Conservation (phyloP, 2,888 invertebrate genomes). For the Colostygia pectinataria region DNA sequence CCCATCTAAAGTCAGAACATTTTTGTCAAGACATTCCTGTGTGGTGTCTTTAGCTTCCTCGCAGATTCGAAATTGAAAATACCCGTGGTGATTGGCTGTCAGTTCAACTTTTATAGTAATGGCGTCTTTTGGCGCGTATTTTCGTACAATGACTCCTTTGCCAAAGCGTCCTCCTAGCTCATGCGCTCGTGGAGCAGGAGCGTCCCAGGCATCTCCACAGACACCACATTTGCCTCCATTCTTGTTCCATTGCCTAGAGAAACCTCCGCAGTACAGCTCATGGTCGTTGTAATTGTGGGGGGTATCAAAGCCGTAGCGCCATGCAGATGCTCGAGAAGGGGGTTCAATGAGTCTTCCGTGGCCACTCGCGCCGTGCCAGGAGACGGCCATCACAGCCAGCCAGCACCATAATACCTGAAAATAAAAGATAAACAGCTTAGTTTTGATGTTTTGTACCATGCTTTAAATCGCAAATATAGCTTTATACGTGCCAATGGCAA, state of each 20-base stretch:
- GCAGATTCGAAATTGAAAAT: constrained; percentile 93
- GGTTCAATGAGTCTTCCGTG: constrained; percentile 93
- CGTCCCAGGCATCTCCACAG: constrained; percentile 93
- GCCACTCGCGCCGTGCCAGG: constrained; percentile 68
- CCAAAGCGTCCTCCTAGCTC: constrained; percentile 93
- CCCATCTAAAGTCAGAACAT: constrained; percentile 84
- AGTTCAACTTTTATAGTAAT: constrained; percentile 90
- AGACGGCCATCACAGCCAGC: constrained; percentile 51
- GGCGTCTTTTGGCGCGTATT: constrained; percentile 86
- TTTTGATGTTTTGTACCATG: too few species aligned
- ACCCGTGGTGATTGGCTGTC: constrained; percentile 94
- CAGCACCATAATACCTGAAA: constrained; percentile 71
- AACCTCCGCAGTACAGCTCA: constrained; percentile 94
- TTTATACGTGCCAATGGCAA: too few species aligned
- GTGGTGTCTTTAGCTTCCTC: constrained; percentile 87
- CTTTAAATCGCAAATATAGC: too few species aligned
- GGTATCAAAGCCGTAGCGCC: constrained; percentile 94
- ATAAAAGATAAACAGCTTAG: constrained; percentile 30
- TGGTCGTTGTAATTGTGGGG: constrained; percentile 95
- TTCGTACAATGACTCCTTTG: constrained; percentile 91
- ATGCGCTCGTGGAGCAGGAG: constrained; percentile 87
- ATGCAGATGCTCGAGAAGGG: constrained; percentile 93
- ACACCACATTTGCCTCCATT: constrained; percentile 94
- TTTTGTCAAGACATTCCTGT: constrained; percentile 90
- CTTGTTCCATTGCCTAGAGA: constrained; percentile 90